Evolutionary conservation across 2,797 vertebrate genomes (phyloP), one percentile per base, ranked within the genome.

Genomic region (Pelodytes ibericus): DNA sequence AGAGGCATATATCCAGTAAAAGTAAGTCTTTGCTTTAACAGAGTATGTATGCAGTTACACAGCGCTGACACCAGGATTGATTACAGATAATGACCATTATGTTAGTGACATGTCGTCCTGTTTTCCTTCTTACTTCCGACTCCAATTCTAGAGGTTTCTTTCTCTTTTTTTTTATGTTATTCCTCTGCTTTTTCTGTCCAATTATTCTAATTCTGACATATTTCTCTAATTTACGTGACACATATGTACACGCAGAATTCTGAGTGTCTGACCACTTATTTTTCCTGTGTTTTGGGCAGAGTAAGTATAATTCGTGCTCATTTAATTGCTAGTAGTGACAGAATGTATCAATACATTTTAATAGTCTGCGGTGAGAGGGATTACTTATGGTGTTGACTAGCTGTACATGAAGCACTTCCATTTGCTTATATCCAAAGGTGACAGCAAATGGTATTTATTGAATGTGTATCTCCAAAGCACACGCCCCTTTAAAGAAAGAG

Each of bases 41-140:
- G 49, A 53, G 49, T 20, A 20, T 53, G 4, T 53, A 7, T 4
- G 16, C 11, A 3, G 41, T 44, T 3, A 44, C 41, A 15, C 41
- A 44, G 41, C 11, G 6, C 49, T 24, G 20, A 53, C 49, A 53
- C 15, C 7, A 7, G 20, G 4, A 53, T 53, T 53, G 20, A 53
- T 53, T 20, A 53, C 49, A 53, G 49, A 20, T 53, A 53, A 53
- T 53, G n/a, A 53, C 20, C 49, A n/a, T 53, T 11, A 53, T 53
- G 16, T 22, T 22, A 20, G 10, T 20, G 20, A 53, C n/a, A 53
- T 53, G 20, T 53, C 49, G 20, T 53, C 11, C n/a, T 53, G 49
- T 24, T 53, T 53, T 24, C 49, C 6, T 44, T 44, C 41, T 53
- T 53, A 20, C 7, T 53, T 53, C 20, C 6, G n/a, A 22, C 13